Base-by-base conservation (phyloP, 2,113 vertebrate species). In the Micronycteris hirsuta region DNA sequence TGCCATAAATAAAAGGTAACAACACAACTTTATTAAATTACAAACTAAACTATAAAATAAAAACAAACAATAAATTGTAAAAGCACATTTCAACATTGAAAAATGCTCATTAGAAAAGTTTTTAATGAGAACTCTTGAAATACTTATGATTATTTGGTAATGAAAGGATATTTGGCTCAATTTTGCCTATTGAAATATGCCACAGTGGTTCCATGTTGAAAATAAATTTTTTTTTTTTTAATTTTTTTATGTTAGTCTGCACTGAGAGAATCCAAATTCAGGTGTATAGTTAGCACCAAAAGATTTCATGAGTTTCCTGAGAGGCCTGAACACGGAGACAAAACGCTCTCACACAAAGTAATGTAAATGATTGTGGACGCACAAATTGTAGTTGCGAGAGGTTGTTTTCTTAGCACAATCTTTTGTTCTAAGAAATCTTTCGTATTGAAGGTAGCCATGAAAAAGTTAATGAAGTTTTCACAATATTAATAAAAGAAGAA, bases 91-190 rank as follows among this genome's bases (percentile, higher is more conserved):
- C 54, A 84, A 84, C 38, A 26, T 38, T 85, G 11, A 24, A 49
- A 96, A 58, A 16, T 74, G 33, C 70, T 74, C n/a, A 7, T 36
- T 84, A 90, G 38, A 71, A 88, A 86, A 84, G 45, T 78, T 80
- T 82, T 70, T 80, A 87, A 90, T 83, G 36, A 83, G 10, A 49
- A 38, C 12, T 52, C 28, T 86, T 68, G 71, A 93, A 93, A 68
- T 89, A 74, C 38, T 91, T 84, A 52, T 68, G 12, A 43, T 63
- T 41, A 36, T 31, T 90, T 20, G 67, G 36, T 77, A 88, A 76
- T 49, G 28, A 80, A 90, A 26, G 5, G 10, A 28, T 54, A 58
- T 86, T 67, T 92, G 38, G 26, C 4, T 78, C 63, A 36, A 6
- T 73, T 43, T 56, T 49, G 3, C n/a, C 92, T 45, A 13, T 5